These are phyloP conservation scores for Drosophila limbata DNA, from an alignment of 2,888 invertebrate species.

Conservation along the genomic window DNA sequence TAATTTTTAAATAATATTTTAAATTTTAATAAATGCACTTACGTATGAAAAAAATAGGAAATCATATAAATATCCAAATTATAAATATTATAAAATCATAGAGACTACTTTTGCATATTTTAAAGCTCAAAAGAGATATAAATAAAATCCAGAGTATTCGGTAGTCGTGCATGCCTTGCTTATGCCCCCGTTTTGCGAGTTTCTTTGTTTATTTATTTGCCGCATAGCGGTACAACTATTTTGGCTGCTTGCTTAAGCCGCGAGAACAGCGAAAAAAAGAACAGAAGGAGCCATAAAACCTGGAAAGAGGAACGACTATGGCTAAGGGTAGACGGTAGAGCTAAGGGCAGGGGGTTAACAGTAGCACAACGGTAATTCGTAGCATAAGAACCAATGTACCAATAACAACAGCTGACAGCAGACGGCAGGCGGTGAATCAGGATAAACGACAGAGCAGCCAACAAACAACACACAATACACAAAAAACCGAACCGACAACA, in stretches of 20 bases:
- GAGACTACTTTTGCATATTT: too few species aligned
- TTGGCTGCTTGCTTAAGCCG: slow-evolving; percentile 32
- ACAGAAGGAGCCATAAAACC: slow-evolving; percentile 14
- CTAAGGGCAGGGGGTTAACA: slow-evolving; percentile 30
- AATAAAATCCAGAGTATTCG: slow-evolving; percentile 4
- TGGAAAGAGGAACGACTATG: neutral
- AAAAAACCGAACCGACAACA: slow-evolving; percentile 22
- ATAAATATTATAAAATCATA: neutral
- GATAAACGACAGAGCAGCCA: slow-evolving; percentile 41
- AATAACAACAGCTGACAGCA: slow-evolving; percentile 60
- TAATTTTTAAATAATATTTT: too few species aligned
- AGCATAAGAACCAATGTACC: slow-evolving; percentile 47
- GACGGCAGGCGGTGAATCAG: slow-evolving; percentile 35
- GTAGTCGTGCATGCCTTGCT: neutral
- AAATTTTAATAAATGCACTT: too few species aligned
- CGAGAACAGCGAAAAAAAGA: slow-evolving; percentile 10
- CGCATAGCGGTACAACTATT: slow-evolving; percentile 70
- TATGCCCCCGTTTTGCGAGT: slow-evolving; percentile 10
- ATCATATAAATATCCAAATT: too few species aligned
- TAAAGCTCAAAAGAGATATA: too few species aligned
- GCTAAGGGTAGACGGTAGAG: neutral
- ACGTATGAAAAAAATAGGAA: too few species aligned
- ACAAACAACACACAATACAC: neutral
- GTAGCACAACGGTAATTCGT: slow-evolving; percentile 51
- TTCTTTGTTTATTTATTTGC: slow-evolving; percentile 53